Evolutionary conservation across 2,888 invertebrate species (phyloP).

Genomic region (Lysandra coridon): DNA sequence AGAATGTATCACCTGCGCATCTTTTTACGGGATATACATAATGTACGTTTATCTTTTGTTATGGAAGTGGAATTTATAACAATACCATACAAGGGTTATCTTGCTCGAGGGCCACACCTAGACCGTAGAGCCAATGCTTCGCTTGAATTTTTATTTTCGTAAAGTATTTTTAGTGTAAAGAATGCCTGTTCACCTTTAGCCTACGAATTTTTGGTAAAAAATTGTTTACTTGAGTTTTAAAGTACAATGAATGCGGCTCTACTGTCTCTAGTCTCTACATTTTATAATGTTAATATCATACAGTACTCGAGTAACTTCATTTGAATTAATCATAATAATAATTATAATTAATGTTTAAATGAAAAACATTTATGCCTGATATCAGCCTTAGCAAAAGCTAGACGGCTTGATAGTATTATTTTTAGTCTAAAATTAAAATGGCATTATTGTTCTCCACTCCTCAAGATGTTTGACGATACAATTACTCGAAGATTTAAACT

Average conservation of each 20-base stretch:
- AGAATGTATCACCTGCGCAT: slow-evolving; percentile 27
- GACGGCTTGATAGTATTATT: too few relatives aligned
- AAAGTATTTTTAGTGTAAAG: slow-evolving; percentile 15
- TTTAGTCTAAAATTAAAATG: background rate
- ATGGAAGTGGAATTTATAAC: slow-evolving; percentile 28
- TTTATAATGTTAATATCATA: background rate
- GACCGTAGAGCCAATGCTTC: slow-evolving; percentile 29
- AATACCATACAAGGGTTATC: slow-evolving; percentile 27
- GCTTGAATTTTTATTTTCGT: slow-evolving; percentile 9
- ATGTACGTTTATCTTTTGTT: slow-evolving; percentile 28
- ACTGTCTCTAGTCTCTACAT: background rate
- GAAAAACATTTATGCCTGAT: too few relatives aligned
- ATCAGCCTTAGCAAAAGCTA: too few relatives aligned
- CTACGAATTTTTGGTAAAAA: slow-evolving; percentile 8
- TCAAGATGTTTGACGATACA: slow-evolving; percentile 45
- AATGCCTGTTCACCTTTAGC: slow-evolving; percentile 9
- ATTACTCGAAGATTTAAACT: slow-evolving; percentile 48
- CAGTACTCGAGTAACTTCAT: background rate
- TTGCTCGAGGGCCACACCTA: slow-evolving; percentile 12
- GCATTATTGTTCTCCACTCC: slow-evolving; percentile 42
- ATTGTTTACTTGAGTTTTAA: slow-evolving; percentile 1
- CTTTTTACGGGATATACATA: slow-evolving; percentile 29
- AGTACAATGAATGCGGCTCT: background rate
- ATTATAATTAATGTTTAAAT: too few relatives aligned
- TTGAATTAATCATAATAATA: too few relatives aligned